These are phyloP conservation scores for Numida meleagris DNA, from an alignment of 2,113 vertebrate species.

Conservation along the genomic window DNA sequence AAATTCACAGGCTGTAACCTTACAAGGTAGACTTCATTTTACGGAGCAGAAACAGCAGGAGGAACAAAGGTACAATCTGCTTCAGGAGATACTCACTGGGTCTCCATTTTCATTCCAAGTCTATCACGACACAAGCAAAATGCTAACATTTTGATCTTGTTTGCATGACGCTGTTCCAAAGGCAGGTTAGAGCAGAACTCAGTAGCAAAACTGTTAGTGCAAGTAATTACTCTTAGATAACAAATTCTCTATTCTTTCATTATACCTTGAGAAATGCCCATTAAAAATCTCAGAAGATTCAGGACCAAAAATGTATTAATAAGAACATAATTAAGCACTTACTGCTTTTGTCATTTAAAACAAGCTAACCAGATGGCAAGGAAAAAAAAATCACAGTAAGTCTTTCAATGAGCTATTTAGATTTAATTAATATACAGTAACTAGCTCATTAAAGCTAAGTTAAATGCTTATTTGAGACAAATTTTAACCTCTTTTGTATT, in stretches of 20 bases:
- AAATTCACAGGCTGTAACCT: not conserved
- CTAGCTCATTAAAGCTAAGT: slow-evolving; percentile 63
- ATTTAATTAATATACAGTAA: slow-evolving; percentile 74
- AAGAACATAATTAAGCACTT: slow-evolving; percentile 69
- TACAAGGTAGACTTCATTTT: not conserved
- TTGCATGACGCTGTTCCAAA: not conserved
- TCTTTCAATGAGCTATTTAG: slow-evolving; percentile 61
- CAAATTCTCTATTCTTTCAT: slow-evolving; percentile 49
- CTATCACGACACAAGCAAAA: not conserved
- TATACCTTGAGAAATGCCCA: slow-evolving; percentile 56
- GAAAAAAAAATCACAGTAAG: slow-evolving; percentile 58
- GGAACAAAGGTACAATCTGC: not conserved
- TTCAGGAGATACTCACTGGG: not conserved
- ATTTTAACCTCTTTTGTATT: slow-evolving; percentile 32
- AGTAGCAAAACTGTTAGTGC: slow-evolving; percentile 30
- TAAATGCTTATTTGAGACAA: slow-evolving; percentile 70
- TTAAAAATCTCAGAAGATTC: slow-evolving; percentile 62
- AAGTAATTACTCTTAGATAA: slow-evolving; percentile 54
- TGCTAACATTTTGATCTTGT: not conserved
- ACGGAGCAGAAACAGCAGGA: not conserved
- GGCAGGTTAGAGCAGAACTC: not conserved
- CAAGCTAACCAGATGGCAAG: slow-evolving; percentile 68
- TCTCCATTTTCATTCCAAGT: not conserved
- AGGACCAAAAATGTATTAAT: slow-evolving; percentile 69
- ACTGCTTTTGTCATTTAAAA: slow-evolving; percentile 72